Percentiles rank a stretch among this genome's conserved stretches.
phyloP scores from a whole-genome alignment of 2,888 invertebrate species.

The Dynastes maya region DNA sequence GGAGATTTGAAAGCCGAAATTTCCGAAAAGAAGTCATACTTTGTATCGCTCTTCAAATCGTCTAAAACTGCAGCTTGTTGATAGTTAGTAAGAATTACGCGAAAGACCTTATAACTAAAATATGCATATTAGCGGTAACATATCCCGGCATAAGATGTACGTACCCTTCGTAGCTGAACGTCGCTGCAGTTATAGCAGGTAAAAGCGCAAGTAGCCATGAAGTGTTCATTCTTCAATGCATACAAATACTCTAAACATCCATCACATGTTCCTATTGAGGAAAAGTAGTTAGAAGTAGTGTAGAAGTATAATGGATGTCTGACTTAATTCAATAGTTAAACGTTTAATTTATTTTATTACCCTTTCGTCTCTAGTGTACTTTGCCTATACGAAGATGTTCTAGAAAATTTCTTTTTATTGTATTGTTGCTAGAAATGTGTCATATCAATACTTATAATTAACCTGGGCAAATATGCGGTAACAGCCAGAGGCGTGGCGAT shows the following conservation, averaged over 20 bases:
- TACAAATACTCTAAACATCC: background rate
- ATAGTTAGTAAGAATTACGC: conserved; percentile 37
- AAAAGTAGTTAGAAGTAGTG: too few species aligned
- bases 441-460: too few species aligned
- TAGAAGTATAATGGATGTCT: too few species aligned
- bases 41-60: conserved; percentile 30
- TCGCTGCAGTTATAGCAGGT: background rate
- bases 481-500: too few species aligned
- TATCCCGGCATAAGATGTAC: background rate
- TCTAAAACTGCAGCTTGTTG: conserved; percentile 46
- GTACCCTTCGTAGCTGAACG: background rate
- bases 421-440: too few species aligned
- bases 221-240: background rate
- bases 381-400: too few species aligned
- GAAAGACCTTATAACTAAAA: conserved; percentile 48
- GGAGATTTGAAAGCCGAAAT: background rate
- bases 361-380: too few species aligned
- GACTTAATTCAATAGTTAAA: too few species aligned
- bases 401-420: too few species aligned
- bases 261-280: too few species aligned
- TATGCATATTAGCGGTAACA: background rate
- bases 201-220: background rate
- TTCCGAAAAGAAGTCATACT: conserved; percentile 44
- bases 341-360: too few species aligned
- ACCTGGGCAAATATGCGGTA: too few species aligned